Evolutionary conservation across 92 coral and sea anemone genomes (phyloP), one percentile per base, ranked within the genome.

Genomic region (Isaurus tuberculatus): DNA sequence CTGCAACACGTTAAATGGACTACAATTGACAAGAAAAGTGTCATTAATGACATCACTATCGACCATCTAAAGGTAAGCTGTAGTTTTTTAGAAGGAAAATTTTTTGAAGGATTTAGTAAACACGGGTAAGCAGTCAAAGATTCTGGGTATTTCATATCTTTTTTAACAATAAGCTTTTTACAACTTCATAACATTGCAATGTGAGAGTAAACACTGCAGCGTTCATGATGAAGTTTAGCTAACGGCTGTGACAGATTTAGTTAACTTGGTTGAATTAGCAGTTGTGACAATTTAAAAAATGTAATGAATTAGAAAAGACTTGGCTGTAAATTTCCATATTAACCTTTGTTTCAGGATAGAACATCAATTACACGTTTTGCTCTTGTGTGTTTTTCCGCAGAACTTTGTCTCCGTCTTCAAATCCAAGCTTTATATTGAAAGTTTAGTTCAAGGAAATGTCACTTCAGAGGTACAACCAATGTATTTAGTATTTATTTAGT

Each of bases 1-100:
- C 88, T 94, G 31, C 98, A 94, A 74, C 88, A 92, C 19, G 88
- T 92, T 60, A 94, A 94, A 36, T 94, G 98, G 98, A 90, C 97
- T 19, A 86, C 90, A 36, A 92, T 90, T 4, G 96, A 94, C 66
- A 92, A 92, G 71, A 80, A 94, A 34, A 83, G 85, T 32, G 97
- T 87, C 9, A 86, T 94, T 42, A 81, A 91, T 9, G 86, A 88
- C 75, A 80, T 92, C 23, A 71, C 97, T 19, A 29, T 94, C 25
- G 94, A 87, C 4, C 75, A 83, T 31, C 88, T 94, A 1, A 80
- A 85, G 82, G 98, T 93, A 71, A 33, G 77, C 15, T 55, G 20
- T 13, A 17, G 63, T 14, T 13, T 25, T 13, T 26, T 5, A 11
- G 61, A 23, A 27, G 22, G 43, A 8, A 33, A 31, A 10, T 67